These are phyloP conservation scores for Schizothorax lantsangensis DNA, from an alignment of 2,797 vertebrate species.

Conservation along the genomic window DNA sequence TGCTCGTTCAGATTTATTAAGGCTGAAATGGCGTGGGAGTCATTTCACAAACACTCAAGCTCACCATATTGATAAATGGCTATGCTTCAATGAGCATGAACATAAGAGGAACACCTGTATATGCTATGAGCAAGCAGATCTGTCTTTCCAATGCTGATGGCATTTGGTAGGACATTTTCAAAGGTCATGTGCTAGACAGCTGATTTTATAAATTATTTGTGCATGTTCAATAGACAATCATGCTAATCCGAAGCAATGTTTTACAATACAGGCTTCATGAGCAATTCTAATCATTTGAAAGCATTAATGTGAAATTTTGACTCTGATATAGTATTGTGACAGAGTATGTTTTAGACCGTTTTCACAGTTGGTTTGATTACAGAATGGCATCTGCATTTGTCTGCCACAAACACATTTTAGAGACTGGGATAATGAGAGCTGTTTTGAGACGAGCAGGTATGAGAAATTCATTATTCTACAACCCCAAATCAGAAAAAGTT, in stretches of 20 bases:
- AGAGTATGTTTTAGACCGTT: neutral
- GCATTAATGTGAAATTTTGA: neutral
- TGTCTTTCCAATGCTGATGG: neutral
- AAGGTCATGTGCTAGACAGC: neutral
- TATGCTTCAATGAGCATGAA: conserved; percentile 6
- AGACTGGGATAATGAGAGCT: neutral
- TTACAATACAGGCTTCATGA: neutral
- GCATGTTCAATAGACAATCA: neutral
- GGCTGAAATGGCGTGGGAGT: conserved; percentile 33
- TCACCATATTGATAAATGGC: conserved; percentile 43
- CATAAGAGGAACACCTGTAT: neutral
- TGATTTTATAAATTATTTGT: neutral
- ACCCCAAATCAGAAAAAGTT: too few species aligned
- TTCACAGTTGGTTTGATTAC: neutral
- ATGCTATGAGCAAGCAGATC: conserved; percentile 10
- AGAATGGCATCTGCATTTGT: neutral
- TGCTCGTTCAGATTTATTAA: conserved; percentile 55
- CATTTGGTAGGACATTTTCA: conserved; percentile 14
- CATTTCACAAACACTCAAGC: conserved; percentile 54
- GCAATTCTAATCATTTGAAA: neutral
- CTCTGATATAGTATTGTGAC: neutral
- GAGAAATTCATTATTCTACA: neutral
- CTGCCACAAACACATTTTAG: neutral
- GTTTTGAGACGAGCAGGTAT: neutral
- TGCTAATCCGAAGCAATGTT: neutral